These are phyloP conservation scores for Chanos chanos DNA, from an alignment of 2,797 vertebrate genomes.

Conservation along the genomic window DNA sequence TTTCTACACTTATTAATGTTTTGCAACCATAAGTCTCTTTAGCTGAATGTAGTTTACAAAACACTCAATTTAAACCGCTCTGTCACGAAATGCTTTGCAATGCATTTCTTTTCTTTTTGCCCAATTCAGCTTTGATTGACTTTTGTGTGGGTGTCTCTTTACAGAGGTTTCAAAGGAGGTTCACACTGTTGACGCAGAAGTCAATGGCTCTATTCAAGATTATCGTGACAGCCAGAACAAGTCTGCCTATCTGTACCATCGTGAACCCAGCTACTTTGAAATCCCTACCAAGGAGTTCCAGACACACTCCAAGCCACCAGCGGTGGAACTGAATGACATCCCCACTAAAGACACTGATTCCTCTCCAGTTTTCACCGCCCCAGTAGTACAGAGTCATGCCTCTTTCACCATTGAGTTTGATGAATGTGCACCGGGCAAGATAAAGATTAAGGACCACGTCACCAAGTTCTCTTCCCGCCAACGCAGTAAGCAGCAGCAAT, in stretches of 20 bases:
- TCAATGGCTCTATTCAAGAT: conserved; percentile 62
- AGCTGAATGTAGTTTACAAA: too few species aligned
- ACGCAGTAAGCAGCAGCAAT: conserved; percentile 55
- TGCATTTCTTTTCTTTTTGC: neutral
- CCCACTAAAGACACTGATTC: conserved; percentile 82
- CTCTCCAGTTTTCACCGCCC: conserved; percentile 56
- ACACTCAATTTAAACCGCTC: too few species aligned
- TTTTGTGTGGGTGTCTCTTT: conserved; percentile 3
- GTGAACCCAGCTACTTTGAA: conserved; percentile 95
- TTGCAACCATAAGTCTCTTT: too few species aligned
- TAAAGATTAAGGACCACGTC: conserved; percentile 95
- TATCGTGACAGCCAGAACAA: conserved; percentile 65
- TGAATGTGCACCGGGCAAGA: conserved; percentile 87
- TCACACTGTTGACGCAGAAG: conserved; percentile 65
- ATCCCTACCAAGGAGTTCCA: conserved; percentile 93
- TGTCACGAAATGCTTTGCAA: too few species aligned
- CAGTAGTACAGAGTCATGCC: conserved; percentile 90
- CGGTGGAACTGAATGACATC: conserved; percentile 77
- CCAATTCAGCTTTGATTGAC: neutral
- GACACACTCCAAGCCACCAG: conserved; percentile 62
- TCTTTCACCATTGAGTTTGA: conserved; percentile 99
- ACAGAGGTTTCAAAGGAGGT: conserved; percentile 79
- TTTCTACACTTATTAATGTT: too few species aligned
- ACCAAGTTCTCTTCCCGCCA: conserved; percentile 93
- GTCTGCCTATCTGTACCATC: conserved; percentile 73